Base-by-base conservation (phyloP, 2,113 vertebrate genomes). In the Orientallactaga bullata region DNA sequence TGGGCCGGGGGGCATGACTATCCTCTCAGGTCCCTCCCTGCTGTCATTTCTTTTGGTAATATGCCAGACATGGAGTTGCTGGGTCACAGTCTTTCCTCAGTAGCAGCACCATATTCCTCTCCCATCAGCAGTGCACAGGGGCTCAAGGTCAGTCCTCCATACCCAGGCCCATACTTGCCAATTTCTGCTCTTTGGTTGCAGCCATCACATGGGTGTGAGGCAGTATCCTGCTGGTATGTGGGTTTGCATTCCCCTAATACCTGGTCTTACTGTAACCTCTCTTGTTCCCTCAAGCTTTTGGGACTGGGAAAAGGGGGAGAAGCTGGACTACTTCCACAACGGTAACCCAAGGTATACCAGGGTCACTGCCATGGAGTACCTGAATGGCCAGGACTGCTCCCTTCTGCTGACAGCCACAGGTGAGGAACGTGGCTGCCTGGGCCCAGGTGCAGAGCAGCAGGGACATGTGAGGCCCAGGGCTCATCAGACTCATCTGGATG, bases 231-330 rank as follows among this genome's bases (percentile, higher is more conserved):
- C 18, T 51, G 71, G 30, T 10, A 42, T 1, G 17, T 51, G 26
- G 1, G 9, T 24, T 23, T 17, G 10, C n/a, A 1, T 16, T 8
- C 63, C 66, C 37, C 83, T 87, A 23, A 32, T 24, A 15, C n/a
- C 58, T 5, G 0, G 8, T 39, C 28, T 28, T 18, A 11, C 20
- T 63, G 83, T 72, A 9, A 21, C 21, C n/a, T 28, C 71, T 94
- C 0, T 92, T 51, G 20, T 61, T 82, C 24, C 91, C 51, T 26
- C 2, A 66, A 99, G 99, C 51, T 99, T 99, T 80, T 99, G 99
- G 99, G 99, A 99, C 97, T 99, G 99, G 99, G 99, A 99, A 97
- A 99, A 99, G 81, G 99, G 99, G 13, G 99, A 99, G 79, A 98
- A 99, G 94, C 94, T 99, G 97, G 99, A 99, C 87, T 99, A 99